Evolutionary conservation across 2,797 vertebrate genomes (phyloP), one percentile per base, ranked within the genome.

Genomic region (Glyptemys insculpta): DNA sequence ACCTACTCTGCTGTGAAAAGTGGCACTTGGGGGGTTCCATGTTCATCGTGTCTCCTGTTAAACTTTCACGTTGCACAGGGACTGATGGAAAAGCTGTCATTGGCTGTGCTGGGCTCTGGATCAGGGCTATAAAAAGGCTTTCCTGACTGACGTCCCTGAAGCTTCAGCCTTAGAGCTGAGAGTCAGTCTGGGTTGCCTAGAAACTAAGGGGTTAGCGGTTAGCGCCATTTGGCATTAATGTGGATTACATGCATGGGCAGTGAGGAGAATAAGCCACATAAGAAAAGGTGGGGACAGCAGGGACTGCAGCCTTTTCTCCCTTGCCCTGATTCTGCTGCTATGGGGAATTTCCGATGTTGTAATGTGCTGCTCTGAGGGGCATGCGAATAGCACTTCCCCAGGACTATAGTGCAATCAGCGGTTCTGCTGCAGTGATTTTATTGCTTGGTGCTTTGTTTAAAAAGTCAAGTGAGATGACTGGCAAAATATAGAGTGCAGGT

Each of bases 361-460:
- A 91, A 41, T 29, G 59, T 52, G 89, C 89, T 93, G 37, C 74
- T 80, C 15, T 0, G 94, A 95, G 65, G 3, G 81, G 94, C 91
- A 94, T 97, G 78, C 0, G 2, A 92, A 94, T 72, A 92, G 31
- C 52, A 1, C 65, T 94, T 79, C 65, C 96, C 78, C 86, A 1
- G 1, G 86, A 1, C 91, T 56, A 11, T 85, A 50, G 90, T 81
- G 85, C 81, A 16, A 54, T 95, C 96, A 97, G 90, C 88, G 81
- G 62, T 96, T 96, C 92, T 97, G 86, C 94, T 97, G 94, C 91
- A 96, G 83, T 95, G 85, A 34, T 91, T 96, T 93, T 47, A 8
- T 44, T 87, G 88, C 81, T 93, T 23, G 3, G 44, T 0, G 3
- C 93, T 95, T 87, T 89, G 82, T 83, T 57, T 14, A 82, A 59